phyloP scores from a whole-genome alignment of 2,888 invertebrate species.

The Parnassius smintheus region DNA sequence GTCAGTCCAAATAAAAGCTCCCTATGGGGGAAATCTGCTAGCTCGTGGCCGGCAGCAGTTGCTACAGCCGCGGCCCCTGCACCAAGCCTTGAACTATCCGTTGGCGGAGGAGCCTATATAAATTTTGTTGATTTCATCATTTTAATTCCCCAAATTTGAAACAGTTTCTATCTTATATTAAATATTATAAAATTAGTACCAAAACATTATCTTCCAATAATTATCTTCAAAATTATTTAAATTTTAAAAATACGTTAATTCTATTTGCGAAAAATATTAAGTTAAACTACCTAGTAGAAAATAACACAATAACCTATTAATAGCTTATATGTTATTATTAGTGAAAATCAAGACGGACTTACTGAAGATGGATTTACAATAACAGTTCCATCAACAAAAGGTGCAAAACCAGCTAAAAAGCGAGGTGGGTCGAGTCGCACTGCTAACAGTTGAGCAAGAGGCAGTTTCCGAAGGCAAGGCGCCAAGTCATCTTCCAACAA shows the following conservation, averaged over 20 bases:
- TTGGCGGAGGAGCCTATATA: conserved; percentile 77
- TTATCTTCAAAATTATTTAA: no score
- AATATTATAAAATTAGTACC: no score
- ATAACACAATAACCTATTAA: no score
- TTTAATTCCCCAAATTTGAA: no score
- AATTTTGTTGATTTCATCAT: conserved; percentile 1
- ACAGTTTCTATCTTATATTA: no score
- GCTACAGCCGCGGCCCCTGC: conserved; percentile 83
- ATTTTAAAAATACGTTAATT: no score
- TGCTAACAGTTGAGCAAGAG: conserved; percentile 86
- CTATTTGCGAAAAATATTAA: no score
- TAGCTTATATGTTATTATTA: no score
- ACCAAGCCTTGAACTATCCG: conserved; percentile 72
- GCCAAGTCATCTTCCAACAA: conserved; percentile 91
- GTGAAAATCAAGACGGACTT: conserved; percentile 39
- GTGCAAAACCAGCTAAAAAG: conserved; percentile 95
- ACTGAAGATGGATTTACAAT: conserved; percentile 84
- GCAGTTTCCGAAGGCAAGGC: conserved; percentile 90
- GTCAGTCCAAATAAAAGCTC: conserved; percentile 93
- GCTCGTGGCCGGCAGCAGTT: conserved; percentile 88
- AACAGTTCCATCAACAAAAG: conserved; percentile 95
- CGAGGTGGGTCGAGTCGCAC: conserved; percentile 89
- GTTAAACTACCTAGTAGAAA: no score
- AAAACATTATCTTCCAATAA: no score
- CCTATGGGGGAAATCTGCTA: conserved; percentile 90